Percentiles rank a stretch among this genome's conserved stretches.
Conservation (phyloP, 2,113 vertebrate genomes). For the Odontesthes bonariensis region DNA sequence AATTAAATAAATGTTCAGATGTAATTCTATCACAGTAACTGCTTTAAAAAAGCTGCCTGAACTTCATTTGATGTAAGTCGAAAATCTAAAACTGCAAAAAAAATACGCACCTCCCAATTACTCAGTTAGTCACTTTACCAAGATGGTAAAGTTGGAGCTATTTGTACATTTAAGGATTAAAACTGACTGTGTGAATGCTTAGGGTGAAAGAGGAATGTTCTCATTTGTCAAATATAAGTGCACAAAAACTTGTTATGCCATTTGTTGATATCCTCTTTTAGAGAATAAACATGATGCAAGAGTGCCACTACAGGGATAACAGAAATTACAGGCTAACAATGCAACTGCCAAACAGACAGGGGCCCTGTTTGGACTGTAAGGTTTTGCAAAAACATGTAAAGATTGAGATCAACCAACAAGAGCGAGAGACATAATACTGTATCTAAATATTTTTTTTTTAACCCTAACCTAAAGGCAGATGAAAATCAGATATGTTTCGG, state of each 20-base stretch:
- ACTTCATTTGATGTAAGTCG: too few species aligned
- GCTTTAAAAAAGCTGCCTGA: too few species aligned
- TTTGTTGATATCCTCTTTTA: constrained; percentile 1
- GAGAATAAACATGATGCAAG: not conserved
- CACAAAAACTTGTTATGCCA: not conserved
- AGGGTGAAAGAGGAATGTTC: too few species aligned
- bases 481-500: constrained; percentile 6
- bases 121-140: too few species aligned
- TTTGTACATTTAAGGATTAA: too few species aligned
- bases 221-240: not conserved
- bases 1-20: not conserved
- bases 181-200: too few species aligned
- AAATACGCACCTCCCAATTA: too few species aligned
- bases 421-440: not conserved
- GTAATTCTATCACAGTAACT: not conserved
- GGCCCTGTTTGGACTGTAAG: not conserved
- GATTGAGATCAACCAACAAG: not conserved
- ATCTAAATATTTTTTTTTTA: too few species aligned
- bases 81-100: too few species aligned
- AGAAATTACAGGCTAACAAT: not conserved
- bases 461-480: constrained; percentile 14
- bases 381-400: not conserved
- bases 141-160: too few species aligned
- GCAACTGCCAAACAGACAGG: not conserved
- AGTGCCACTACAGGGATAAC: not conserved